These are phyloP conservation scores for Pammene aurita DNA, from an alignment of 2,888 invertebrate species.

Conservation along the genomic window DNA sequence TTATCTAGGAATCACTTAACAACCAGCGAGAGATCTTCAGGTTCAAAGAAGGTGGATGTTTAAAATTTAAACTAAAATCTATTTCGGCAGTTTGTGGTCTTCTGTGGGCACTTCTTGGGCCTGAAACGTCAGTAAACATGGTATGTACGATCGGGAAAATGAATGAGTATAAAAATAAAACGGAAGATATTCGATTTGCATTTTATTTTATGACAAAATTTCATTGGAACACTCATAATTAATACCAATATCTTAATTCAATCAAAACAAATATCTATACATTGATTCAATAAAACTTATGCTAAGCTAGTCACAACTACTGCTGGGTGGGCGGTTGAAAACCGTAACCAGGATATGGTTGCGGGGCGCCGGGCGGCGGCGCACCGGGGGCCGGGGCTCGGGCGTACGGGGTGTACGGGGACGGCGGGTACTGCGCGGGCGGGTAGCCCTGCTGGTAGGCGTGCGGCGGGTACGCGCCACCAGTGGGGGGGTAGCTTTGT, in stretches of 20 bases:
- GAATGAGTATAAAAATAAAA: conserved; percentile 12
- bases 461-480: conserved; percentile 79
- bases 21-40: too few species aligned
- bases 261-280: conserved; percentile 31
- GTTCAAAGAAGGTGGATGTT: too few species aligned
- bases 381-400: conserved; percentile 85
- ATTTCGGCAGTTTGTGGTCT: too few species aligned
- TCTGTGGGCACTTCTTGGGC: too few species aligned
- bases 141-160: too few species aligned
- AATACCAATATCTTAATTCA: conserved; percentile 37
- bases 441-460: conserved; percentile 81
- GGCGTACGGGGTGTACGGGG: conserved; percentile 82
- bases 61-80: too few species aligned
- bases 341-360: conserved; percentile 90
- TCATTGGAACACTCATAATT: conserved; percentile 5
- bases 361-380: conserved; percentile 88
- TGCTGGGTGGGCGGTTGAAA: conserved; percentile 91
- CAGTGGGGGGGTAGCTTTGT: conserved; percentile 73
- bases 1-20: too few species aligned
- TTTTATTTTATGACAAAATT: conserved; percentile 12
- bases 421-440: conserved; percentile 82
- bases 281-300: conserved; percentile 18
- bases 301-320: conserved; percentile 46
- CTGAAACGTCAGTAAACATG: too few species aligned
- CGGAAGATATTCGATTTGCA: conserved; percentile 30